Base-by-base conservation (phyloP, 2,113 vertebrate genomes). In the Rattus rattus region DNA sequence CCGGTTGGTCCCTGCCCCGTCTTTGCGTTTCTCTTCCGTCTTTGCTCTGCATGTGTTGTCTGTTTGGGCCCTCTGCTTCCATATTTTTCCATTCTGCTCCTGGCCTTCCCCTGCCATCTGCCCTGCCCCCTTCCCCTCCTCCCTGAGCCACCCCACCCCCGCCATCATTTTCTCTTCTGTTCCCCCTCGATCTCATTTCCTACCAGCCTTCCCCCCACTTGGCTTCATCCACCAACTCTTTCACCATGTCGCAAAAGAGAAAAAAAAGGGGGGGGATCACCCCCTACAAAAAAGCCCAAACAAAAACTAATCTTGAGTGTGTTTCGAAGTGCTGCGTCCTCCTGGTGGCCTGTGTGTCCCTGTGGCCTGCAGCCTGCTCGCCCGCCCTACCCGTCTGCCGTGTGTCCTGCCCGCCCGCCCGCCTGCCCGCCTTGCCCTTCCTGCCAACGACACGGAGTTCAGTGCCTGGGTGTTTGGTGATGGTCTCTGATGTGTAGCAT, bases 401-500 rank as follows among this genome's bases (percentile, higher is more conserved):
- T 98, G 99, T 99, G 99, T 99, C 99, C 98, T 97, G 98, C 99
- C 99, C 98, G 43, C 43, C 99, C 98, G 43, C 43, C 43, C 43
- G 96, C 97, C 96, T 94, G 95, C 96, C 96, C 79, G 77, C 96
- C 95, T 89, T 90, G 92, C 96, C 93, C 85, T 93, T 36, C 94
- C 94, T 80, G 95, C 97, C 8, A 59, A 95, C 61, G 96, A 97
- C 96, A 96, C 81, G 39, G 98, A 99, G 99, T 99, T 99, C 99
- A 99, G 99, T 99, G 99, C 99, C 99, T 99, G 99, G 99, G 99
- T 99, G 99, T 99, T 99, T 99, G 97, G 96, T 97, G 97, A 99
- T 99, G 99, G 99, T 98, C 98, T 98, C 98, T 98, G 98, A 99
- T 98, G 99, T 99, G 99, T 99, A 99, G 99, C 99, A 99, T 99